These are phyloP conservation scores for Sorex fumeus DNA, from an alignment of 2,113 vertebrate genomes.

Conservation along the genomic window DNA sequence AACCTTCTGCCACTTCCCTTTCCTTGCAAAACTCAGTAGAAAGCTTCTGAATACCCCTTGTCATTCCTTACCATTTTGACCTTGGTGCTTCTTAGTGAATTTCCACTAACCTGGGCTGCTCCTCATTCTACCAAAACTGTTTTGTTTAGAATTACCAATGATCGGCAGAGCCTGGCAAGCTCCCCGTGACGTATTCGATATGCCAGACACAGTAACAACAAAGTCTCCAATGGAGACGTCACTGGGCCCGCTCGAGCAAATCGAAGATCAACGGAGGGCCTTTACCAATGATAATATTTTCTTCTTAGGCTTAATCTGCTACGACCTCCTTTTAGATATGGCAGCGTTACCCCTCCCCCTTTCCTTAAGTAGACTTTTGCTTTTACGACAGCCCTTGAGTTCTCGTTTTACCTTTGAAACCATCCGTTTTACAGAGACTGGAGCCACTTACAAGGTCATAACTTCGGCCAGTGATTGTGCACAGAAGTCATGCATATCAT, in stretches of 20 bases:
- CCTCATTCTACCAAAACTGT: neutral
- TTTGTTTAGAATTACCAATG: neutral
- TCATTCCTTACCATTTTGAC: slow-evolving; percentile 25
- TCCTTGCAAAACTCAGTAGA: slow-evolving; percentile 43
- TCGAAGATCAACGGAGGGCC: too few relatives aligned
- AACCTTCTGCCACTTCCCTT: neutral
- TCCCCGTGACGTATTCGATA: too few relatives aligned
- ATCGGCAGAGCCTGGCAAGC: too few relatives aligned
- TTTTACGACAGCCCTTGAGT: neutral
- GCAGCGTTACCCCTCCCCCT: neutral
- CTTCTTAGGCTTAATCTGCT: neutral
- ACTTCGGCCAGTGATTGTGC: neutral
- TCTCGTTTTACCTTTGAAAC: neutral
- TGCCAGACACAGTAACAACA: too few relatives aligned
- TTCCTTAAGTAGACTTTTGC: neutral
- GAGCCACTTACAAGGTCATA: neutral
- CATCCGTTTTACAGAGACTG: slow-evolving; percentile 5
- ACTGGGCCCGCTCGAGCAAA: too few relatives aligned
- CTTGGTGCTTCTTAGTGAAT: neutral
- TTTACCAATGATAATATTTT: too few relatives aligned
- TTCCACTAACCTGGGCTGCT: neutral
- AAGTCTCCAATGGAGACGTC: too few relatives aligned
- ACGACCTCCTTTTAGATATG: neutral
- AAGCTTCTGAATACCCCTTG: neutral
- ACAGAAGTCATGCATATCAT: neutral